Conservation (phyloP, 2,888 invertebrate genomes). For the Tigriopus californicus region DNA sequence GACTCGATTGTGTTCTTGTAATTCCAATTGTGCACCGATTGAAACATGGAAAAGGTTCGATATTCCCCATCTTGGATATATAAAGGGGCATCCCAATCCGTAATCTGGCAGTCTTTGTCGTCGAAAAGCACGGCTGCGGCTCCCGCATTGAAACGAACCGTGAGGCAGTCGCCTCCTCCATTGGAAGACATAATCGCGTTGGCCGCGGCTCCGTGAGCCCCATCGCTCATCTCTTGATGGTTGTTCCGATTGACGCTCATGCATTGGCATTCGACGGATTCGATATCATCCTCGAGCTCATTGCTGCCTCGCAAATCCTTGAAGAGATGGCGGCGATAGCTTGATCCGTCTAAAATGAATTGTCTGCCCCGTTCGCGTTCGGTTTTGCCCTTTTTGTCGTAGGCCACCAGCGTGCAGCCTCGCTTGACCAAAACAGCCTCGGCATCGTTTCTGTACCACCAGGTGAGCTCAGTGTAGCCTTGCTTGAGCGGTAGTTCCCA, state of each 20-base stretch:
- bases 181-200: not conserved
- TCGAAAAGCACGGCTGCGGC: conserved; percentile 2
- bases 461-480: not conserved
- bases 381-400: not conserved
- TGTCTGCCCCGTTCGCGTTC: not conserved
- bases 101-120: not conserved
- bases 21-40: not conserved
- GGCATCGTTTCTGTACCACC: conserved; percentile 1
- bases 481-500: not conserved
- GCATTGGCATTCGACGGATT: conserved; percentile 2
- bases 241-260: not conserved
- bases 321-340: not conserved
- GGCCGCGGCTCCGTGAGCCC: not conserved
- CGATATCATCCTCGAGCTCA: not conserved
- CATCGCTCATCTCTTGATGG: not conserved
- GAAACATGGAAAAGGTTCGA: not conserved
- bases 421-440: not conserved
- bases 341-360: not conserved
- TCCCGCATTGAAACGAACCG: not conserved
- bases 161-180: not conserved
- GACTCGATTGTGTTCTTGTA: conserved; percentile 2
- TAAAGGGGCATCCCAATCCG: not conserved
- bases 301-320: not conserved
- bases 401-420: not conserved
- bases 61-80: not conserved